Evolutionary conservation across 2,797 vertebrate species (phyloP).

Genomic region (Zalophus californianus): DNA sequence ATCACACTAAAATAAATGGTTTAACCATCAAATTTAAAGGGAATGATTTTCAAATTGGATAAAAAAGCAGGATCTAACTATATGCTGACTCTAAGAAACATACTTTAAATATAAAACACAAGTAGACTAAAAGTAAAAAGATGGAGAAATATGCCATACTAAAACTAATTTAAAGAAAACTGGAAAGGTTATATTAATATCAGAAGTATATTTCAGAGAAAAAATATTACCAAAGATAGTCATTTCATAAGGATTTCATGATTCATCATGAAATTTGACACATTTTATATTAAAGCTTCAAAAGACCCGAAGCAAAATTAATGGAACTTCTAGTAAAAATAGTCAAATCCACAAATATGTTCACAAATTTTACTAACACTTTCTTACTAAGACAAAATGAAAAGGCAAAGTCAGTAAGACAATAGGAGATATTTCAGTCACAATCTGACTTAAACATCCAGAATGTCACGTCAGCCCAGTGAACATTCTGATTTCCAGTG

Average conservation of each 20-base stretch:
- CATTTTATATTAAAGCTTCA: background rate
- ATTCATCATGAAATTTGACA: background rate
- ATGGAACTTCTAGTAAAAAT: background rate
- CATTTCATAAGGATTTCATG: background rate
- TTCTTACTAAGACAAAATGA: background rate
- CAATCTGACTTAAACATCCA: slow-evolving; percentile 39
- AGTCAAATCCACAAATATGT: background rate
- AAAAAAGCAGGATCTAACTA: background rate
- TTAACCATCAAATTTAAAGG: background rate
- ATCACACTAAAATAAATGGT: background rate
- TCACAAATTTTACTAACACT: background rate
- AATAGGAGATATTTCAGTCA: background rate
- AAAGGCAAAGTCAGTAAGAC: background rate
- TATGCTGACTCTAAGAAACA: background rate
- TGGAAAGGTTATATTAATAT: background rate
- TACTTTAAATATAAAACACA: background rate
- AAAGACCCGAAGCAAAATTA: background rate
- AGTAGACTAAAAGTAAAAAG: background rate
- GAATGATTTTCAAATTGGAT: background rate
- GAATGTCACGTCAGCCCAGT: slow-evolving; percentile 28
- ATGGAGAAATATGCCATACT: background rate
- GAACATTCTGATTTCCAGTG: background rate
- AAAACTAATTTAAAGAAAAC: background rate
- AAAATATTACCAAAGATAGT: background rate
- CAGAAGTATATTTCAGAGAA: background rate